phyloP scores from a whole-genome alignment of 2,888 invertebrate genomes.

The Agonopterix arenella region DNA sequence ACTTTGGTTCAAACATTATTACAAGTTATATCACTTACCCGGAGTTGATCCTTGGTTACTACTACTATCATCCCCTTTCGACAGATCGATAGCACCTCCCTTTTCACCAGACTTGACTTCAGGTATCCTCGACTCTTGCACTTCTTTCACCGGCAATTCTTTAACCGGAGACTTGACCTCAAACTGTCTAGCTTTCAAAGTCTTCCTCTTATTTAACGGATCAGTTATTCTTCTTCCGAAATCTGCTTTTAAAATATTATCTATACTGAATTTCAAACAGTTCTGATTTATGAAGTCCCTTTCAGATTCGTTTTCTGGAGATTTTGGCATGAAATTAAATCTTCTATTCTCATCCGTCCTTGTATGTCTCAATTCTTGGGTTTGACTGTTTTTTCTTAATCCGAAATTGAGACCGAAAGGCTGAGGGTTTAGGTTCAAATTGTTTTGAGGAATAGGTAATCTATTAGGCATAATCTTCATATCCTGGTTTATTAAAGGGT shows the following conservation, averaged over 20 bases:
- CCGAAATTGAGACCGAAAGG: constrained; percentile 55
- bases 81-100: constrained; percentile 58
- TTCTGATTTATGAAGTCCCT: constrained; percentile 72
- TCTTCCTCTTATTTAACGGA: constrained; percentile 79
- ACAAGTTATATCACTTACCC: constrained; percentile 33
- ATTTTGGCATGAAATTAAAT: constrained; percentile 45
- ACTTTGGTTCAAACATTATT: no score
- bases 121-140: constrained; percentile 50
- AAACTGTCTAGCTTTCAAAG: constrained; percentile 39
- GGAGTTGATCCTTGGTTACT: constrained; percentile 61
- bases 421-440: constrained; percentile 38
- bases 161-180: constrained; percentile 48
- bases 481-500: constrained; percentile 52
- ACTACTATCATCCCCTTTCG: constrained; percentile 62
- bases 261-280: constrained; percentile 88
- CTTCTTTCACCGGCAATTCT: constrained; percentile 35
- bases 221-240: constrained; percentile 85
- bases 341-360: constrained; percentile 54
- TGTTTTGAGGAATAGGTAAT: constrained; percentile 47
- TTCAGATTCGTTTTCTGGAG: constrained; percentile 53
- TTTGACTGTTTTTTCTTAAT: constrained; percentile 29
- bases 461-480: constrained; percentile 33
- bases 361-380: constrained; percentile 31
- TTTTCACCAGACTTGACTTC: constrained; percentile 59
- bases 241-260: constrained; percentile 90